Conservation (phyloP, 1,140 invertebrate species). For the Oedothorax gibbosus region DNA sequence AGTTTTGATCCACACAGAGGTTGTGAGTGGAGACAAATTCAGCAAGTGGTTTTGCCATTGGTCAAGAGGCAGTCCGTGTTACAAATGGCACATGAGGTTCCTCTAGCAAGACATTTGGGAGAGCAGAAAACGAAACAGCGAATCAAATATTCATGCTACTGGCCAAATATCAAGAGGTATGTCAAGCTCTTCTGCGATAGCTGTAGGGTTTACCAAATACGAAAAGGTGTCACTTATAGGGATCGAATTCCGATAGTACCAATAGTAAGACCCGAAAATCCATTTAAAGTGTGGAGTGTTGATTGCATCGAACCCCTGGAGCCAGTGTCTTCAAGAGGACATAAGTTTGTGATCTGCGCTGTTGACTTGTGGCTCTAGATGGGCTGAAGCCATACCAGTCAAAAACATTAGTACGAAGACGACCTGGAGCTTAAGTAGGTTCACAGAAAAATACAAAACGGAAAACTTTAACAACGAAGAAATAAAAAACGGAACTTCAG, state of each 20-base stretch:
- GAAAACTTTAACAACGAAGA: no score
- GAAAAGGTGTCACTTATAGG: not conserved
- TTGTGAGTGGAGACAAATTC: not conserved
- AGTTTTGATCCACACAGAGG: not conserved
- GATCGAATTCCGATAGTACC: not conserved
- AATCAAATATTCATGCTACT: conserved; percentile 8
- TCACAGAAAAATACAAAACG: no score
- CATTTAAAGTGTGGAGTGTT: not conserved
- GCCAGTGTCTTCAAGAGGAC: not conserved
- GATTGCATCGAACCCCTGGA: conserved; percentile 3
- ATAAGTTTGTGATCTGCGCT: not conserved
- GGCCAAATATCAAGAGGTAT: not conserved
- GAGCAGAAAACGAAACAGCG: conserved; percentile 12
- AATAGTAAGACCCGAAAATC: no score
- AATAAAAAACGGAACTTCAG: no score
- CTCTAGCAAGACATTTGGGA: not conserved
- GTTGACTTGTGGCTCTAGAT: conserved; percentile 1
- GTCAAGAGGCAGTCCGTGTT: not conserved
- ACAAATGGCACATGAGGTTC: conserved; percentile 4
- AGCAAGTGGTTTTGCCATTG: not conserved
- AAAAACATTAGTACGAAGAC: not conserved
- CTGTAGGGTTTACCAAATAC: not conserved
- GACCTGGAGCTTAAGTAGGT: no score
- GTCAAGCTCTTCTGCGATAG: no score
- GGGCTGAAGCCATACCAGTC: not conserved